A percentile compares a stretch with the other conserved stretches of the same genome.
Evolutionary conservation across 2,797 vertebrate genomes (phyloP).

Genomic region (Fundulus diaphanus): DNA sequence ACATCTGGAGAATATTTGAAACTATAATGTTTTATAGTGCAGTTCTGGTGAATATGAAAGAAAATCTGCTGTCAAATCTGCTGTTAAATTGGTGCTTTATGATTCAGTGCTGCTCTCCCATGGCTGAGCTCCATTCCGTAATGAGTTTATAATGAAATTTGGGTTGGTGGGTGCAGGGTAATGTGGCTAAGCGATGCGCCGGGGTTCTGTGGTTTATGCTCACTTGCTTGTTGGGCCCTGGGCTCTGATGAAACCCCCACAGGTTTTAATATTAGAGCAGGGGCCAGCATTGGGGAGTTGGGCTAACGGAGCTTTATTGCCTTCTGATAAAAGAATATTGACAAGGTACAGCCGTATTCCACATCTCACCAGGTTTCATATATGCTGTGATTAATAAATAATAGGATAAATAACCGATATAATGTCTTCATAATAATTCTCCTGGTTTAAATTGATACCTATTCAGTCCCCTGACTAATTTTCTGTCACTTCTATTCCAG

Average conservation of each 20-base stretch:
- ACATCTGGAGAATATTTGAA: slow-evolving; percentile 19
- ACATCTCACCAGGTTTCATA: slow-evolving; percentile 64
- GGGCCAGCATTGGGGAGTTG: slow-evolving; percentile 49
- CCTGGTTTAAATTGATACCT: slow-evolving; percentile 76
- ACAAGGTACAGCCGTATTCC: slow-evolving; percentile 74
- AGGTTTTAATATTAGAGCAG: slow-evolving; percentile 78
- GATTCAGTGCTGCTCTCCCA: slow-evolving; percentile 75
- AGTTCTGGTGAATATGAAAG: slow-evolving; percentile 54
- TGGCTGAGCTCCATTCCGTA: slow-evolving; percentile 76
- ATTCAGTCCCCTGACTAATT: slow-evolving; percentile 23
- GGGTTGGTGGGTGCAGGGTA: slow-evolving; percentile 78
- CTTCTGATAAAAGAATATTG: slow-evolving; percentile 82
- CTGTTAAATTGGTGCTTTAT: slow-evolving; percentile 81
- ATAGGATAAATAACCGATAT: slow-evolving; percentile 81
- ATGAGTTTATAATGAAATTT: slow-evolving; percentile 87
- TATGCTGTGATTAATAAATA: slow-evolving; percentile 76
- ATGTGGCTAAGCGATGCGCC: slow-evolving; percentile 84
- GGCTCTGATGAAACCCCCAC: slow-evolving; percentile 79
- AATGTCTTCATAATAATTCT: slow-evolving; percentile 79
- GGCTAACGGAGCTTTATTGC: slow-evolving; percentile 77
- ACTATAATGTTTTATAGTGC: slow-evolving; percentile 44
- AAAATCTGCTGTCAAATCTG: slow-evolving; percentile 78
- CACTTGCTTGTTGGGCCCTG: slow-evolving; percentile 76
- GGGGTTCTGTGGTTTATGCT: slow-evolving; percentile 65
- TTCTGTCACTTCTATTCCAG: slow-evolving; percentile 32